phyloP scores from a whole-genome alignment of 1,140 invertebrate genomes.

The Procambarus virginalis region DNA sequence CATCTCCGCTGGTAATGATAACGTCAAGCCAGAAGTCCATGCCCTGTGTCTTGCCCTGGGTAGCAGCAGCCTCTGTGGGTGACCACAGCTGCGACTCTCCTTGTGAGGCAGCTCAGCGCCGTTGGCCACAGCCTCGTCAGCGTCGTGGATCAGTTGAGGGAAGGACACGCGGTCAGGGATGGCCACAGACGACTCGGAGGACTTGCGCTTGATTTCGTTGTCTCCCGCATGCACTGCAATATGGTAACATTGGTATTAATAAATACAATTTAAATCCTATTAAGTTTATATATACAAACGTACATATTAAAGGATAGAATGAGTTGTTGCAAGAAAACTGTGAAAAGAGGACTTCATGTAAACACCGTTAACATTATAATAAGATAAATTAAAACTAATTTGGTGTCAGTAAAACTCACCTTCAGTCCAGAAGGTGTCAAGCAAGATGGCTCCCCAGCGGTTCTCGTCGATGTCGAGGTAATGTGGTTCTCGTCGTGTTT shows the following conservation, averaged over 20 bases:
- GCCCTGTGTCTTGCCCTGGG: slow-evolving; percentile 19
- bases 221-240: not conserved
- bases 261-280: too few relatives aligned
- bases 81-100: not conserved
- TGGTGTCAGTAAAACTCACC: slow-evolving; percentile 40
- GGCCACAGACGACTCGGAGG: not conserved
- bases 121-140: slow-evolving; percentile 10
- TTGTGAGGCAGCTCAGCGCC: not conserved
- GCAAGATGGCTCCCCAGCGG: slow-evolving; percentile 80
- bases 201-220: not conserved
- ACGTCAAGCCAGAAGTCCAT: slow-evolving; percentile 29
- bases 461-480: slow-evolving; percentile 76
- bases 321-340: not conserved
- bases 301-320: too few relatives aligned
- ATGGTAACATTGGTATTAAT: too few relatives aligned
- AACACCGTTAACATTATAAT: not conserved
- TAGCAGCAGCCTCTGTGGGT: slow-evolving; percentile 34
- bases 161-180: slow-evolving; percentile 28
- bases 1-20: slow-evolving; percentile 22
- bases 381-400: not conserved
- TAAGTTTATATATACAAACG: too few relatives aligned
- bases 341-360: not conserved
- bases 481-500: slow-evolving; percentile 77
- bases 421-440: slow-evolving; percentile 77
- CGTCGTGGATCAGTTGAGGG: slow-evolving; percentile 11